A percentile compares a stretch with the other conserved stretches of the same genome.
Conservation (phyloP, 2,113 vertebrate genomes). For the Rhegmatorhina hoffmannsi region DNA sequence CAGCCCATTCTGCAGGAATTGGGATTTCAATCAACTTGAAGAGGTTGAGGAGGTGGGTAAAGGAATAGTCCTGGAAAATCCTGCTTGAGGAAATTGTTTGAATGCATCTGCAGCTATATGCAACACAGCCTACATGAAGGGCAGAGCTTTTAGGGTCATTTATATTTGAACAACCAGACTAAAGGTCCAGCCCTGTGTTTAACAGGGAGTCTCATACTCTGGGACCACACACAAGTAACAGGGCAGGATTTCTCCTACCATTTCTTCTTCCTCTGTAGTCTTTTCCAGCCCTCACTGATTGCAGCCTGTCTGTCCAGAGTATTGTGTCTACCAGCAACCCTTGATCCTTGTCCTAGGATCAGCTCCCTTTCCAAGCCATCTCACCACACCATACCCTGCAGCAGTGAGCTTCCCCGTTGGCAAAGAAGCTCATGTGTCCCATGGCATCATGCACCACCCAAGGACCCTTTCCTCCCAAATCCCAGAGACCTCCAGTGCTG, state of each 20-base stretch:
- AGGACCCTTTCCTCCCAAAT: neutral
- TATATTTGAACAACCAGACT: neutral
- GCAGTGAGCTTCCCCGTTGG: neutral
- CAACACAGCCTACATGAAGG: neutral
- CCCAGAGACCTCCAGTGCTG: neutral
- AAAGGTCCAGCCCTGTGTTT: neutral
- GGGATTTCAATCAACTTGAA: neutral
- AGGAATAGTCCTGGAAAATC: neutral
- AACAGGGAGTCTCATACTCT: neutral
- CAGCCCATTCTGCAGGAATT: neutral
- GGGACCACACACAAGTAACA: neutral
- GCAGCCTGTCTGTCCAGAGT: rapidly evolving
- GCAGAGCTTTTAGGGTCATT: neutral
- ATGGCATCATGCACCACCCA: rapidly evolving
- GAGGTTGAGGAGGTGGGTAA: neutral
- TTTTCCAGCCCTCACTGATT: neutral
- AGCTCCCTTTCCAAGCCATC: neutral
- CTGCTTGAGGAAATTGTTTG: neutral
- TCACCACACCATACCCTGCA: neutral
- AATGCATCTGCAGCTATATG: neutral
- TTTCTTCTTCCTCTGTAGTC: neutral
- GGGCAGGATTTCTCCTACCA: neutral
- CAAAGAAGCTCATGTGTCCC: neutral
- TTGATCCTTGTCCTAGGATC: neutral
- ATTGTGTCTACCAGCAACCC: neutral